These are phyloP conservation scores for Eristalis intricaria DNA, from an alignment of 2,888 invertebrate species.

Conservation along the genomic window DNA sequence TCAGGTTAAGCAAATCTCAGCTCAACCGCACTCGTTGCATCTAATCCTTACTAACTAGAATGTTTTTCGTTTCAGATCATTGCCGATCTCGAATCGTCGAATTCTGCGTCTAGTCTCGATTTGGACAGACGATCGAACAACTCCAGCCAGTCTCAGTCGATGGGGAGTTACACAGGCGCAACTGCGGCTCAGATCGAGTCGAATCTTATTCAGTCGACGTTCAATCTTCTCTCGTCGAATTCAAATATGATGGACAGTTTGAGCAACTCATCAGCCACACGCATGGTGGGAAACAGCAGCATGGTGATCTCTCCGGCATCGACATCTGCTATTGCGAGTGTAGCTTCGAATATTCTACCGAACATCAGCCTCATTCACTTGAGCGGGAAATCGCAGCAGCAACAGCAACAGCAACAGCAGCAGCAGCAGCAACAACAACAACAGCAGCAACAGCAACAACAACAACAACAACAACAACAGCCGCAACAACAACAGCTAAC, in stretches of 20 bases:
- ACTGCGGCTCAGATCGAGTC: slow-evolving; percentile 33
- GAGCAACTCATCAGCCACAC: slow-evolving; percentile 12
- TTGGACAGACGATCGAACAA: slow-evolving; percentile 67
- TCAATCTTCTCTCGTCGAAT: slow-evolving; percentile 23
- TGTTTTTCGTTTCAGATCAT: slow-evolving; percentile 44
- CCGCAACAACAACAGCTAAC: slow-evolving; percentile 18
- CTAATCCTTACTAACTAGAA: neutral
- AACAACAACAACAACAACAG: slow-evolving; percentile 12
- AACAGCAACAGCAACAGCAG: slow-evolving; percentile 8
- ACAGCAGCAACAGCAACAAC: slow-evolving; percentile 14
- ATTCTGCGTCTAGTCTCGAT: slow-evolving; percentile 73
- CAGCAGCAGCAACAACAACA: slow-evolving; percentile 9
- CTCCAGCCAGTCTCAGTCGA: slow-evolving; percentile 6
- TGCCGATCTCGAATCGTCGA: slow-evolving; percentile 72
- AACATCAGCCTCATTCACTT: slow-evolving; percentile 62
- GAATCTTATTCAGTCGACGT: slow-evolving; percentile 49
- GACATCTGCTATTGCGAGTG: slow-evolving; percentile 10
- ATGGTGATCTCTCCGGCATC: slow-evolving; percentile 52
- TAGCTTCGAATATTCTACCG: slow-evolving; percentile 48
- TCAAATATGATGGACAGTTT: slow-evolving; percentile 20
- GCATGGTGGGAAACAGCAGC: slow-evolving; percentile 33
- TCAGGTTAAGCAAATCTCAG: too few species aligned
- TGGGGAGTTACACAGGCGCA: slow-evolving; percentile 6
- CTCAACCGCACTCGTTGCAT: too few species aligned
- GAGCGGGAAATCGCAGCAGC: slow-evolving; percentile 31